Conservation (phyloP, 2,888 invertebrate species). For the Drosophila pseudotakahashii region DNA sequence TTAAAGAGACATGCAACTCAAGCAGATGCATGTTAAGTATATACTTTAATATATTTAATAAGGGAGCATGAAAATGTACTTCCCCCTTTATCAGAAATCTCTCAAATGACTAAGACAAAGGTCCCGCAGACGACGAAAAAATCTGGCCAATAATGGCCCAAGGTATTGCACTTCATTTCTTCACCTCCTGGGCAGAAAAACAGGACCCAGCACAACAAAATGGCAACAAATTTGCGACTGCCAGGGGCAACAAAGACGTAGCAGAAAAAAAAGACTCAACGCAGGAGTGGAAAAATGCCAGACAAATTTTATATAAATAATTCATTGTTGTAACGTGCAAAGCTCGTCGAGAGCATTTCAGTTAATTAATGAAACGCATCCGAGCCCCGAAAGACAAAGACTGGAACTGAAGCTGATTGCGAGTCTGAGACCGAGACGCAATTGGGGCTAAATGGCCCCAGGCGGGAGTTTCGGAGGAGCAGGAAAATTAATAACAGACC, state of each 20-base stretch:
- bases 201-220: slow-evolving; percentile 36
- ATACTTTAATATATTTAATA: not conserved
- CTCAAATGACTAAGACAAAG: not conserved
- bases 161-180: slow-evolving; percentile 60
- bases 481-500: slow-evolving; percentile 75
- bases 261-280: slow-evolving; percentile 10
- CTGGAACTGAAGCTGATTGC: slow-evolving; percentile 27
- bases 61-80: not conserved
- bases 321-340: slow-evolving; percentile 82
- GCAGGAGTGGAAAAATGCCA: slow-evolving; percentile 56
- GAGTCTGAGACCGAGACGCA: slow-evolving; percentile 63
- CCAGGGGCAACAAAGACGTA: slow-evolving; percentile 46
- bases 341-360: slow-evolving; percentile 77
- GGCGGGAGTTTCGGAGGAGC: slow-evolving; percentile 45
- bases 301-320: slow-evolving; percentile 82
- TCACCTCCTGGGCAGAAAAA: slow-evolving; percentile 55
- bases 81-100: not conserved
- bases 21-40: not conserved
- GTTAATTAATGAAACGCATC: slow-evolving; percentile 82
- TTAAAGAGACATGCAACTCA: slow-evolving; percentile 23
- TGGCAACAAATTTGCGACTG: slow-evolving; percentile 51
- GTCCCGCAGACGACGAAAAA: slow-evolving; percentile 16
- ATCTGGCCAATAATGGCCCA: slow-evolving; percentile 51
- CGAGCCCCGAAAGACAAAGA: slow-evolving; percentile 50
- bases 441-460: slow-evolving; percentile 67